Base-by-base conservation (phyloP, 2,113 vertebrate species). In the Antigone vipio region DNA sequence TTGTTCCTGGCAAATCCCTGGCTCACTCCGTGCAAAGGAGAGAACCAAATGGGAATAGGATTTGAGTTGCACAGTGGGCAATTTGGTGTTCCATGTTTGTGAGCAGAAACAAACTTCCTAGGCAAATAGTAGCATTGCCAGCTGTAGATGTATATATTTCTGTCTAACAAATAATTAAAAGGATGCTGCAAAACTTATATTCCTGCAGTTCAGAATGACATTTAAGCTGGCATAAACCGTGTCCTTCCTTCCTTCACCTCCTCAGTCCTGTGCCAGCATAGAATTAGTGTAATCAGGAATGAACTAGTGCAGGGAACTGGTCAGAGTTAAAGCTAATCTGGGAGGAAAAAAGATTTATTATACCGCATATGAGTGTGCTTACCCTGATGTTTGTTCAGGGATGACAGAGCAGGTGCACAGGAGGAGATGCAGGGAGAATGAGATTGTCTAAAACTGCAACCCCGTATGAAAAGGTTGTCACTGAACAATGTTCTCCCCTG, bases 21-120 rank as follows among this genome's bases (percentile, higher is more conserved):
- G 34, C 34, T 91, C 5, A 1, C 9, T 42, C 34, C 0, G 0
- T 19, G 11, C 14, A n/a, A 22, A n/a, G 42, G 26, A 38, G 11
- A n/a, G 49, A 79, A 19, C 19, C 5, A 52, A 38, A 19, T 7
- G 15, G 24, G 67, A 85, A 16, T 5, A 49, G 62, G 32, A 55
- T 62, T 85, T 35, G 32, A 74, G 18, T 38, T 74, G 13, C 22
- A 15, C 19, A 27, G 10, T 9, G 30, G 11, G 11, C 42, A 64
- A 38, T 22, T 71, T 60, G 11, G 6, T 2, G 1, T 40, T 88
- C 68, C 3, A 2, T 20, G 15, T 78, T 93, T 80, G 58, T 76
- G 55, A 72, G 75, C 24, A 79, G 78, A 73, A 49, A 14, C 19
- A 80, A 63, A 45, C 40, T 56, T 92, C 24, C 3, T 82, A 40